Conservation (phyloP, 2,797 vertebrate genomes). For the Gymnocypris eckloni region DNA sequence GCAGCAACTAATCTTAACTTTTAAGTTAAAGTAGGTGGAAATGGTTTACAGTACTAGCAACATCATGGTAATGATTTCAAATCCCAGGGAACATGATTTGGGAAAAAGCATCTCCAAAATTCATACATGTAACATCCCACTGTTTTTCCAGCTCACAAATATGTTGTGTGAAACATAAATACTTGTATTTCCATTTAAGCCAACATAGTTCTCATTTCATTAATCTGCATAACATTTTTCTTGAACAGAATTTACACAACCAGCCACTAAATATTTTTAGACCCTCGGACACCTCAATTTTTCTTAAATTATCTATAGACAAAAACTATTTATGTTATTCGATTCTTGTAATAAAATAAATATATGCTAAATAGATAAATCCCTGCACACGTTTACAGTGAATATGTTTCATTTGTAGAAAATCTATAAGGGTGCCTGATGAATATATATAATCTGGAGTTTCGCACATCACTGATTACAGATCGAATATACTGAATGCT, state of each 20-base stretch:
- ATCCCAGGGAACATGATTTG: not conserved
- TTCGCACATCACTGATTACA: slow-evolving; percentile 27
- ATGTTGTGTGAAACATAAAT: not conserved
- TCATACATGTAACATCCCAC: not conserved
- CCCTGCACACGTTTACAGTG: not conserved
- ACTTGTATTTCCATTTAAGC: not conserved
- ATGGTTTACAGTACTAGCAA: not conserved
- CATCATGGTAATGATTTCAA: not conserved
- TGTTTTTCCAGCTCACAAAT: not conserved
- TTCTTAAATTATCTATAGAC: not conserved
- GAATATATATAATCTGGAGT: slow-evolving; percentile 41
- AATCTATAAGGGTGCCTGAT: slow-evolving; percentile 27
- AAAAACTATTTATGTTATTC: not conserved
- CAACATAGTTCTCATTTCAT: not conserved
- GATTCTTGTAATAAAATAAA: not conserved
- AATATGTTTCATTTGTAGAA: slow-evolving; percentile 17
- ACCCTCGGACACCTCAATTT: not conserved
- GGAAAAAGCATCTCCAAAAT: not conserved
- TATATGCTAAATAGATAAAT: slow-evolving; percentile 14
- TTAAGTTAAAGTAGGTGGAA: not conserved
- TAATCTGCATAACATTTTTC: not conserved
- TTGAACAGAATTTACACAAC: not conserved
- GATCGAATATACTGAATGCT: slow-evolving; percentile 21
- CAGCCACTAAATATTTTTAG: not conserved
- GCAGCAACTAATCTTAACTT: not conserved